Evolutionary conservation across 1,140 invertebrate species (phyloP).

Genomic region (Sesamia nonagrioides): DNA sequence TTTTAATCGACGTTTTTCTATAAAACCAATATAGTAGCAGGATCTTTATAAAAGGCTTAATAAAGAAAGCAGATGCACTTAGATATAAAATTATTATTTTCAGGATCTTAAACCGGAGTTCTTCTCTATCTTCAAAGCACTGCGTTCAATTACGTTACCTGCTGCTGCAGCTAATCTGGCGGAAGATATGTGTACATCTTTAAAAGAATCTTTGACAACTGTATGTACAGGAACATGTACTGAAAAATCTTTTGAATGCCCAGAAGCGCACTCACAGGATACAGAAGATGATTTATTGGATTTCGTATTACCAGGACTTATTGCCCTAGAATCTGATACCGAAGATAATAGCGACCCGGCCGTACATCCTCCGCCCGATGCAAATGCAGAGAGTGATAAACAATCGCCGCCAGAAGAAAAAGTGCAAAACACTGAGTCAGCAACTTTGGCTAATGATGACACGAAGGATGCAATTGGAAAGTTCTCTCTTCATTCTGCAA

Average conservation of each 20-base stretch:
- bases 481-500: conserved; percentile 67
- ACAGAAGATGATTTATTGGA: conserved; percentile 68
- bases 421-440: conserved; percentile 50
- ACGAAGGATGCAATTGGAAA: conserved; percentile 51
- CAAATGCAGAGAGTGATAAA: conserved; percentile 22
- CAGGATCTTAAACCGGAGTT: conserved; percentile 68
- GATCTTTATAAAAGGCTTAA: too few relatives aligned
- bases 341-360: conserved; percentile 56
- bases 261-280: conserved; percentile 60
- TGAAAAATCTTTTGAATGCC: conserved; percentile 65
- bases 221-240: conserved; percentile 74
- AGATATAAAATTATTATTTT: conserved; percentile 45
- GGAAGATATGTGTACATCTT: conserved; percentile 66
- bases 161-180: conserved; percentile 61
- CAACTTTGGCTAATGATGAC: conserved; percentile 43
- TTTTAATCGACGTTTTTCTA: too few relatives aligned
- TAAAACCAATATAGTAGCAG: too few relatives aligned
- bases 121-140: conserved; percentile 70
- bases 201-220: conserved; percentile 68
- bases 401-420: conserved; percentile 35
- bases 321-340: conserved; percentile 53
- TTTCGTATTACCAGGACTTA: conserved; percentile 68
- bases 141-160: conserved; percentile 72
- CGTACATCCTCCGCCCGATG: conserved; percentile 30
- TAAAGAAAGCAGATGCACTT: too few relatives aligned